Conservation (phyloP, 2,113 vertebrate species). For the Cyanoderma ruficeps region DNA sequence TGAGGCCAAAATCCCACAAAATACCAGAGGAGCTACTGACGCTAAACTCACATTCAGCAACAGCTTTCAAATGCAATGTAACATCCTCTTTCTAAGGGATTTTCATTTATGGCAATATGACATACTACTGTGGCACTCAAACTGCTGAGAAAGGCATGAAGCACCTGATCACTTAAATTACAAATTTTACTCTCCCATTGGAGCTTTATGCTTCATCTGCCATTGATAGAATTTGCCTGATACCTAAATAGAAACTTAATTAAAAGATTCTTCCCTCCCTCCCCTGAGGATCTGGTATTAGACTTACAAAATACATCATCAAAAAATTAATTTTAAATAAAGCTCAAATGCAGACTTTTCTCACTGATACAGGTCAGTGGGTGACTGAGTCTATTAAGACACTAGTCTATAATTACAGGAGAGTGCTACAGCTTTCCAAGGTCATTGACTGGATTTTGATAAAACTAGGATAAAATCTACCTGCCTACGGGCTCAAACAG, state of each 20-base stretch:
- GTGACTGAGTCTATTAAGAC: slow-evolving; percentile 21
- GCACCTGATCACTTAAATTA: not conserved
- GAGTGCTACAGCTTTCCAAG: slow-evolving; percentile 26
- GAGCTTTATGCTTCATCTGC: slow-evolving; percentile 5
- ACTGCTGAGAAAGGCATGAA: not conserved
- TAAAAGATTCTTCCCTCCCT: not conserved
- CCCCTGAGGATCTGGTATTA: not conserved
- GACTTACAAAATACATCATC: not conserved
- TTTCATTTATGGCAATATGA: not conserved
- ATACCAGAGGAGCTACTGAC: not conserved
- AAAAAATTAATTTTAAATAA: slow-evolving; percentile 27
- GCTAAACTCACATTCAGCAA: not conserved
- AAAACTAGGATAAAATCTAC: slow-evolving; percentile 45
- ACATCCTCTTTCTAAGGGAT: not conserved
- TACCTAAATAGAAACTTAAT: slow-evolving; percentile 23
- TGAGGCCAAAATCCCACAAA: not conserved
- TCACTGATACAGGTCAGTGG: slow-evolving; percentile 29
- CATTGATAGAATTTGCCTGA: not conserved
- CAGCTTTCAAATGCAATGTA: not conserved
- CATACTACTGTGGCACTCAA: not conserved
- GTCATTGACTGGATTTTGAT: not conserved
- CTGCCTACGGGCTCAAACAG: not conserved
- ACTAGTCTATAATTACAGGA: slow-evolving; percentile 46
- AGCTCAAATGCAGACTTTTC: not conserved
- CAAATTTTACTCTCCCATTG: not conserved